These are phyloP conservation scores for Sinosuthora webbiana DNA, from an alignment of 2,113 vertebrate species.

Conservation along the genomic window DNA sequence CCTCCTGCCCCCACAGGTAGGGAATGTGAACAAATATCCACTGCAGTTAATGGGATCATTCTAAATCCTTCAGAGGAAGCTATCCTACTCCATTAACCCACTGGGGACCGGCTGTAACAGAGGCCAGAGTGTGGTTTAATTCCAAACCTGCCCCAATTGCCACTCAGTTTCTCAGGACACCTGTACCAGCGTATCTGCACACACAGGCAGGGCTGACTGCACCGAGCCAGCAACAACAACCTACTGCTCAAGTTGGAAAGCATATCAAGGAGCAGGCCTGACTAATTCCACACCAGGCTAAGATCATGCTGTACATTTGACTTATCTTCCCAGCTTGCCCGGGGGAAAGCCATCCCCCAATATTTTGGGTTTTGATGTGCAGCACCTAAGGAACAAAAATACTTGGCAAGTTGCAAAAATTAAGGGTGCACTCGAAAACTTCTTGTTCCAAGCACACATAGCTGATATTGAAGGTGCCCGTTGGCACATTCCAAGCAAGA, in stretches of 20 bases:
- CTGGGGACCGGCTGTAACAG: neutral
- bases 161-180: neutral
- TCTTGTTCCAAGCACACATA: slow-evolving; percentile 13
- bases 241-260: neutral
- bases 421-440: neutral
- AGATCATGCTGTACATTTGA: neutral
- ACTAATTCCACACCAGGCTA: neutral
- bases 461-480: neutral
- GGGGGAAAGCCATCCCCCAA: neutral
- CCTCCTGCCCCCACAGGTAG: neutral
- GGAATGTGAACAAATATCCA: slow-evolving; percentile 19
- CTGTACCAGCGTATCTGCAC: neutral
- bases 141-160: neutral
- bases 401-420: neutral
- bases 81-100: neutral
- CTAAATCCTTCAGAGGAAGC: slow-evolving; percentile 25
- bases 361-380: neutral
- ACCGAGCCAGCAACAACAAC: neutral
- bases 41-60: slow-evolving; percentile 47
- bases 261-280: neutral
- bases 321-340: neutral
- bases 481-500: slow-evolving; percentile 26
- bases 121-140: neutral
- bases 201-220: neutral
- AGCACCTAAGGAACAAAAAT: neutral